These are phyloP conservation scores for Anser cygnoides DNA, from an alignment of 2,113 vertebrate genomes.

Conservation along the genomic window DNA sequence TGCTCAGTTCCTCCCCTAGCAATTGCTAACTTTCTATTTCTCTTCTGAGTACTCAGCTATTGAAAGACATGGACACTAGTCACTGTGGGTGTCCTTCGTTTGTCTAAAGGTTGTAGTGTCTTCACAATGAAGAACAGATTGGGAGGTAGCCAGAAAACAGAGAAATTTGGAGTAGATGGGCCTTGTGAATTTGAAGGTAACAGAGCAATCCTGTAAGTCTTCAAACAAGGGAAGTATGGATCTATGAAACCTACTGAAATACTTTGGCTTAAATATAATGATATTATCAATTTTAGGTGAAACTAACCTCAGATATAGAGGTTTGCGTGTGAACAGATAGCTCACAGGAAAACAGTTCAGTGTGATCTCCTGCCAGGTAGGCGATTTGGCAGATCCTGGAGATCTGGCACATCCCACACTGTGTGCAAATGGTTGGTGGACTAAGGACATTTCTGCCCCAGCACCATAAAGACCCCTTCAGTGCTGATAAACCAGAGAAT, in stretches of 20 bases:
- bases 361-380: not conserved
- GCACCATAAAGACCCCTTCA: slow-evolving; percentile 43
- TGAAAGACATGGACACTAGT: not conserved
- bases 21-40: not conserved
- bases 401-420: not conserved
- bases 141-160: not conserved
- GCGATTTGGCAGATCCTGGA: not conserved
- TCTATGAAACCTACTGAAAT: not conserved
- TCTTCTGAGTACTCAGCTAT: not conserved
- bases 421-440: not conserved
- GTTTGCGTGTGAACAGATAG: not conserved
- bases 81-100: not conserved
- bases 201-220: not conserved
- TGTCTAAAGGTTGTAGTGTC: not conserved
- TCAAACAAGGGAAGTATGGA: not conserved
- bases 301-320: slow-evolving; percentile 35
- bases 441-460: not conserved
- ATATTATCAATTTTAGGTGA: not conserved
- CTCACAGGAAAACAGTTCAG: not conserved
- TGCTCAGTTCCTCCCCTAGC: not conserved
- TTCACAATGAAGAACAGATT: not conserved
- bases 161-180: not conserved
- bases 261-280: not conserved
- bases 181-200: not conserved
- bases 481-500: slow-evolving; percentile 45